Conservation (phyloP, 2,888 invertebrate species). For the Caenorhabditis panamensis region DNA sequence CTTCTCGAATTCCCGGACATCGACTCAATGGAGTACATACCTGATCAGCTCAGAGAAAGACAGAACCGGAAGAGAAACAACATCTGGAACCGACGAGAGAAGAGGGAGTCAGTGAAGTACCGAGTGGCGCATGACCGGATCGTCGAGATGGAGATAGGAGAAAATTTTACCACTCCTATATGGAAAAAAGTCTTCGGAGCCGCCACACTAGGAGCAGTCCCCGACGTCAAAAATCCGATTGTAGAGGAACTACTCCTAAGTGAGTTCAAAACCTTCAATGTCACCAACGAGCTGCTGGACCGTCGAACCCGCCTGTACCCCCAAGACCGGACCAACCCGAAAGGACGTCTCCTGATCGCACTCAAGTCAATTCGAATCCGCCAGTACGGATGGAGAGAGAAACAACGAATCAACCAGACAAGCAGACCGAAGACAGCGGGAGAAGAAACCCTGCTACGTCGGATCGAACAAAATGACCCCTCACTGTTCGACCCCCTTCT, state of each 20-base stretch:
- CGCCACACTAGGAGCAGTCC: no score
- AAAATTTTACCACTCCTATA: not conserved
- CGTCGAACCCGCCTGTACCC: not conserved
- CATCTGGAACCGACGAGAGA: no score
- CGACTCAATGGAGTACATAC: not conserved
- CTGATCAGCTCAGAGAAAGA: not conserved
- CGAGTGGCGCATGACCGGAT: no score
- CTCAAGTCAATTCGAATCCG: not conserved
- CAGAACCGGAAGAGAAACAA: no score
- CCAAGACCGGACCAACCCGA: not conserved
- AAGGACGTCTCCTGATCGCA: not conserved
- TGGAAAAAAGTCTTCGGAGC: not conserved
- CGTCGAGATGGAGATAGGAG: not conserved
- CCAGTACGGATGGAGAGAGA: no score
- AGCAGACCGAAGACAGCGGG: no score
- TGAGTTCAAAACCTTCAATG: not conserved
- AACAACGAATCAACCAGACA: no score
- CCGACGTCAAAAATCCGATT: no score
- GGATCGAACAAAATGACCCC: no score
- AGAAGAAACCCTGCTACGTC: no score
- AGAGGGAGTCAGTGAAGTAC: no score
- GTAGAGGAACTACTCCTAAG: not conserved
- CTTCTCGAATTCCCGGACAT: not conserved
- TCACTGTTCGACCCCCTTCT: no score
- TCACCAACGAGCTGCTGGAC: not conserved